phyloP scores from a whole-genome alignment of 2,888 invertebrate species.

The Listrodromus nycthemerus region DNA sequence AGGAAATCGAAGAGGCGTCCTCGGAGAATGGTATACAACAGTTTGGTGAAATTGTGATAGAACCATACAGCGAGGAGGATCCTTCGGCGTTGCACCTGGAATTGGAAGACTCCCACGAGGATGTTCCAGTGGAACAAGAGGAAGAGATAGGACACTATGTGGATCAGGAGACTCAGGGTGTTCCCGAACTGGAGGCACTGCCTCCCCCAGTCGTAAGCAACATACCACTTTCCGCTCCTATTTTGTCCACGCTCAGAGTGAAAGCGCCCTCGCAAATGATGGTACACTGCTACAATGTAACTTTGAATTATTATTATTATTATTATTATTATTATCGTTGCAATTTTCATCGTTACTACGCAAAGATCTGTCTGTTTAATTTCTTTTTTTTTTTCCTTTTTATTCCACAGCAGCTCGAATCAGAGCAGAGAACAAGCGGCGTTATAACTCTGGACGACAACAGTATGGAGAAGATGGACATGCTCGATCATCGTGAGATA shows the following conservation, averaged over 20 bases:
- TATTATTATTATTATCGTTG: slow-evolving; percentile 24
- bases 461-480: slow-evolving; percentile 72
- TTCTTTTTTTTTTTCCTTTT: not conserved
- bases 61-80: slow-evolving; percentile 73
- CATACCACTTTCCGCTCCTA: slow-evolving; percentile 71
- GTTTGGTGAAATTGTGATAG: slow-evolving; percentile 71
- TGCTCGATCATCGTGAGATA: slow-evolving; percentile 69
- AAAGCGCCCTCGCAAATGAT: slow-evolving; percentile 72
- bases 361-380: not conserved
- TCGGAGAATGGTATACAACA: slow-evolving; percentile 79
- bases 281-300: slow-evolving; percentile 61
- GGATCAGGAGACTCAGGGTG: slow-evolving; percentile 73
- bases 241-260: slow-evolving; percentile 73
- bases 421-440: slow-evolving; percentile 57
- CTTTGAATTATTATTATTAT: slow-evolving; percentile 13
- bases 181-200: slow-evolving; percentile 78
- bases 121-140: slow-evolving; percentile 36
- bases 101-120: slow-evolving; percentile 75
- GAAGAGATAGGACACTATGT: slow-evolving; percentile 60
- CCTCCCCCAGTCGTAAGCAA: slow-evolving; percentile 78
- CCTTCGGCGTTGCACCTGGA: slow-evolving; percentile 73
- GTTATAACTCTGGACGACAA: slow-evolving; percentile 69
- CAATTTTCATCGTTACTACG: not conserved
- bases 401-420: slow-evolving; percentile 48
- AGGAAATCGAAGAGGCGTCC: slow-evolving; percentile 66